These are phyloP conservation scores for Nothobranchius kuhntae DNA, from an alignment of 2,113 vertebrate genomes.

Conservation along the genomic window DNA sequence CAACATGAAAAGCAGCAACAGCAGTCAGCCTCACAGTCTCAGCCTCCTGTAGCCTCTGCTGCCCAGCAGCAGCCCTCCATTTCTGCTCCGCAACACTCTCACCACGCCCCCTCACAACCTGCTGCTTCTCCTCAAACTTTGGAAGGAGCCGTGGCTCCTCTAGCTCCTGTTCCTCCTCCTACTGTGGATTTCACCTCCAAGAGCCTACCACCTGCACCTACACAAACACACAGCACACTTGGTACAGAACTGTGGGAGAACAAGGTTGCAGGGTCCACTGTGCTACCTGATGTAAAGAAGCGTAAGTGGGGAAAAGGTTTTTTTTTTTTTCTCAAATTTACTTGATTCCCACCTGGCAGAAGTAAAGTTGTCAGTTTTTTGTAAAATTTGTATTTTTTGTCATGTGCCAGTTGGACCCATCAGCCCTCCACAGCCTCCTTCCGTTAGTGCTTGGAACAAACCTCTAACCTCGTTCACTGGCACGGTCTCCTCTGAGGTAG, in stretches of 20 bases:
- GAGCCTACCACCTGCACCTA: conserved; percentile 75
- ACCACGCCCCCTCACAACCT: conserved; percentile 61
- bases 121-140: conserved; percentile 65
- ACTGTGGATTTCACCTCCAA: conserved; percentile 82
- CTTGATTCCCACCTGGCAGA: neutral
- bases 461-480: conserved; percentile 95
- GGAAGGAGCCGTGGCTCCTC: conserved; percentile 65
- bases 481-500: conserved; percentile 85
- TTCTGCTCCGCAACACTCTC: conserved; percentile 68
- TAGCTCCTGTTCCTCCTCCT: conserved; percentile 63
- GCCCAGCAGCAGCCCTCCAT: conserved; percentile 54
- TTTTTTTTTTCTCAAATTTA: neutral
- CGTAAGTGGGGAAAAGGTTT: conserved; percentile 78
- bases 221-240: conserved; percentile 82
- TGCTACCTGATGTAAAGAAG: conserved; percentile 92
- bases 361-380: neutral
- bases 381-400: conserved; percentile 6
- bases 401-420: conserved; percentile 91
- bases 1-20: conserved; percentile 22
- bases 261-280: conserved; percentile 85
- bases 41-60: conserved; percentile 46
- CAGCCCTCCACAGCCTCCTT: conserved; percentile 94
- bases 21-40: neutral
- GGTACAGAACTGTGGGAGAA: conserved; percentile 94
- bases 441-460: conserved; percentile 99